Evolutionary conservation across 2,888 invertebrate genomes (phyloP).

Genomic region (Macrosiphum euphorbiae): DNA sequence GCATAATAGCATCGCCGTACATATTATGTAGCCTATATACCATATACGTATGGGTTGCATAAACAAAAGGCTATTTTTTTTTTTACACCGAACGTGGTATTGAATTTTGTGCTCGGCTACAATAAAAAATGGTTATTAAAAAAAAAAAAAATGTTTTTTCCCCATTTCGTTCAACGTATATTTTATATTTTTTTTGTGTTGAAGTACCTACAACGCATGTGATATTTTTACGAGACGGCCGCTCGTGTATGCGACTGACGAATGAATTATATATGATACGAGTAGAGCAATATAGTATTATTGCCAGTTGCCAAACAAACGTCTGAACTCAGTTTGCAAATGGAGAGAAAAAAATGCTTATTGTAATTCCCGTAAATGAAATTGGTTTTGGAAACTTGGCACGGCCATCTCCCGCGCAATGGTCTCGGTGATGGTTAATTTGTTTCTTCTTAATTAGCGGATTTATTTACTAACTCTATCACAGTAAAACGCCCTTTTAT

Average conservation of each 20-base stretch:
- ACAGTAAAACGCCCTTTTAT: not conserved
- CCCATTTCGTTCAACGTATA: not conserved
- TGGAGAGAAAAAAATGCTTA: conserved; percentile 1
- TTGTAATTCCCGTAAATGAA: conserved; percentile 25
- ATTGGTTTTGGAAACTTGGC: conserved; percentile 51
- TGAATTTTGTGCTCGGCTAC: not conserved
- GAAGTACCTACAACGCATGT: conserved; percentile 1
- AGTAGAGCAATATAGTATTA: not conserved
- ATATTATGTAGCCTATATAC: not conserved
- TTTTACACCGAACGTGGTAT: not conserved
- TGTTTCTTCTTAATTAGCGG: conserved; percentile 41
- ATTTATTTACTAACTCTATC: conserved; percentile 13
- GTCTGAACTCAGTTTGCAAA: conserved; percentile 9
- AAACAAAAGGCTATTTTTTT: not conserved
- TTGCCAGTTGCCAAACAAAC: conserved; percentile 24
- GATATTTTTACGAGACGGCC: conserved; percentile 17
- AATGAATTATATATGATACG: conserved; percentile 43
- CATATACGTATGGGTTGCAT: not conserved
- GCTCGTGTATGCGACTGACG: not conserved
- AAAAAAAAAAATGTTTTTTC: not conserved
- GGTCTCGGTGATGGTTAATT: conserved; percentile 37
- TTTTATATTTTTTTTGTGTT: not conserved
- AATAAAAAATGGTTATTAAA: not conserved
- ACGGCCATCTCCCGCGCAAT: not conserved
- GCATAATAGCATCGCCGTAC: not conserved